Evolutionary conservation across 2,888 invertebrate genomes (phyloP).

Genomic region (Ceriagrion tenellum): DNA sequence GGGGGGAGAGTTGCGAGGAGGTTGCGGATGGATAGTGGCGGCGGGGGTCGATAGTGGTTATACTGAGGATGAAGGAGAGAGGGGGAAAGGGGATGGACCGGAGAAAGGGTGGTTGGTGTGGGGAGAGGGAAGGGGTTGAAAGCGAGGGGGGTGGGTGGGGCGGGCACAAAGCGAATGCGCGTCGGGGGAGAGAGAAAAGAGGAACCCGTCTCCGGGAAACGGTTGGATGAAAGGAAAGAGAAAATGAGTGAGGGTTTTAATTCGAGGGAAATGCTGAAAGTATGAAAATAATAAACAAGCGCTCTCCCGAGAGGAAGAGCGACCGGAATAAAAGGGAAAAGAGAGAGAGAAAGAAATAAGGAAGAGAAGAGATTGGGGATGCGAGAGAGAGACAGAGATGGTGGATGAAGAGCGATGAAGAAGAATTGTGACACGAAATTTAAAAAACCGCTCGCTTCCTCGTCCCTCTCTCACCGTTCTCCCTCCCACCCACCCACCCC

Average conservation of each 20-base stretch:
- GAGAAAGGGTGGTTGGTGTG: neutral
- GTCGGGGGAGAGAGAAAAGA: neutral
- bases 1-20: neutral
- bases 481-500: too few relatives aligned
- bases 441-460: neutral
- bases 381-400: too few relatives aligned
- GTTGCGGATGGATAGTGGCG: neutral
- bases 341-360: too few relatives aligned
- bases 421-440: neutral
- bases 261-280: conserved; percentile 42
- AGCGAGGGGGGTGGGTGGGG: neutral
- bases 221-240: conserved; percentile 45
- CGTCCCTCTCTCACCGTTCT: neutral
- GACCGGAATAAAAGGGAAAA: neutral
- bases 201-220: conserved; percentile 16
- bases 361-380: too few relatives aligned
- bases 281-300: conserved; percentile 60
- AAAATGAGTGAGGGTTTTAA: conserved; percentile 53
- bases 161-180: neutral
- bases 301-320: neutral
- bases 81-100: neutral
- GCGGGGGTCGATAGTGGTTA: neutral
- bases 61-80: neutral
- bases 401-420: neutral
- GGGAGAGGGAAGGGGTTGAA: neutral